Conservation (phyloP, 1,140 invertebrate genomes). For the Drosophila baimaii region DNA sequence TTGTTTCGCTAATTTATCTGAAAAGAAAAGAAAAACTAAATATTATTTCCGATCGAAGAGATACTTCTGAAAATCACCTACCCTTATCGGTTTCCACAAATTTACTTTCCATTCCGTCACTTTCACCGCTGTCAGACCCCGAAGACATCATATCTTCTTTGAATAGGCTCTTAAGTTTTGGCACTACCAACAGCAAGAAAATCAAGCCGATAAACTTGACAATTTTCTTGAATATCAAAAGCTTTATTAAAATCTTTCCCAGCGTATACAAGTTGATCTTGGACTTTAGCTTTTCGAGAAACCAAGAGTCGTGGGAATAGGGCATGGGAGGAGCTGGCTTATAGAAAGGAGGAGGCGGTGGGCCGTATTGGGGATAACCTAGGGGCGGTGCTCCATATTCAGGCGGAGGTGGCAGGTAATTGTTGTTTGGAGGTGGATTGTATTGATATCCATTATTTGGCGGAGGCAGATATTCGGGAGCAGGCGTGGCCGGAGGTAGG, state of each 20-base stretch:
- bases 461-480: constrained; percentile 26
- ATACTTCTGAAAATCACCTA: constrained; percentile 7
- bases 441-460: constrained; percentile 69
- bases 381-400: constrained; percentile 59
- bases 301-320: constrained; percentile 85
- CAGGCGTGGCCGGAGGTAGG: constrained; percentile 21
- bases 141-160: constrained; percentile 57
- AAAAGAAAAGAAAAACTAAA: constrained; percentile 26
- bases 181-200: constrained; percentile 90
- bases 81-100: constrained; percentile 67
- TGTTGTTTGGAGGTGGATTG: constrained; percentile 77
- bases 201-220: constrained; percentile 90
- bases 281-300: constrained; percentile 87
- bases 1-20: constrained; percentile 64
- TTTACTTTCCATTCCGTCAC: constrained; percentile 67
- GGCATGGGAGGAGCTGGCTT: constrained; percentile 84
- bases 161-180: constrained; percentile 86
- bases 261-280: constrained; percentile 89
- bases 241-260: constrained; percentile 89
- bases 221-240: constrained; percentile 91
- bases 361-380: constrained; percentile 54
- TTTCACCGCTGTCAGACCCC: constrained; percentile 46
- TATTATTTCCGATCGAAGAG: background rate
- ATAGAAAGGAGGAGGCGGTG: constrained; percentile 76
- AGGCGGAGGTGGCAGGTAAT: constrained; percentile 71